Conservation (phyloP, 2,113 vertebrate genomes). For the Telmatochromis sp. region DNA sequence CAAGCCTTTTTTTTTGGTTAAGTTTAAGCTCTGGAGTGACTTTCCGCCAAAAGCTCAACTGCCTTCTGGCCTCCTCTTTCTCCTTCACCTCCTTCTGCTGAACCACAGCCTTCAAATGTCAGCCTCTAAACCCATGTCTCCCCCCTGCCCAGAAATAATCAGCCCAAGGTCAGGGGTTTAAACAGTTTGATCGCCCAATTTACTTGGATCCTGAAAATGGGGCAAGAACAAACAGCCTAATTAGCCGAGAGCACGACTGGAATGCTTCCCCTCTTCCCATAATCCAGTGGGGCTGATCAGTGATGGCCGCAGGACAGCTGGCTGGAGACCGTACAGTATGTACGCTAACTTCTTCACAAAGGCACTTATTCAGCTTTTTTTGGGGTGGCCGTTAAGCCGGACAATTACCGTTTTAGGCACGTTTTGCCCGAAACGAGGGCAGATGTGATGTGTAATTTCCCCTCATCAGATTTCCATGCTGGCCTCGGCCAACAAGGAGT, state of each 20-base stretch:
- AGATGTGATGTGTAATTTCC: constrained; percentile 62
- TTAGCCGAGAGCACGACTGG: constrained; percentile 17
- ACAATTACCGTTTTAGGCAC: constrained; percentile 15
- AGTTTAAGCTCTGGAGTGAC: not conserved
- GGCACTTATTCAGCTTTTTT: not conserved
- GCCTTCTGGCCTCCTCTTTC: not conserved
- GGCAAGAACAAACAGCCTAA: constrained; percentile 31
- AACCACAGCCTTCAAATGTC: not conserved
- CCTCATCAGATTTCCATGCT: constrained; percentile 51
- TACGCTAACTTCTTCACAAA: constrained; percentile 5
- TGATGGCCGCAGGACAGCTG: constrained; percentile 13
- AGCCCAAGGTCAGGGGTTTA: constrained; percentile 46
- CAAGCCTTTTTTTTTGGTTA: not conserved
- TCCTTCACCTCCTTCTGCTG: not conserved
- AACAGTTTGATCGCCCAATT: constrained; percentile 50
- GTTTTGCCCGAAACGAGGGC: constrained; percentile 43
- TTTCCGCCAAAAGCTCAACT: not conserved
- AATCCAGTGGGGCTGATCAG: constrained; percentile 8
- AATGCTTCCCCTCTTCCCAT: constrained; percentile 27
- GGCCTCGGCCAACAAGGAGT: constrained; percentile 16
- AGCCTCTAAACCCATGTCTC: constrained; percentile 9
- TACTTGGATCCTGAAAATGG: constrained; percentile 19
- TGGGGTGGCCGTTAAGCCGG: not conserved
- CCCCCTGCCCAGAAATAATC: constrained; percentile 28
- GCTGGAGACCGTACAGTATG: not conserved